Conservation (phyloP, 1,140 invertebrate genomes). For the Elymnias hypermnestra region DNA sequence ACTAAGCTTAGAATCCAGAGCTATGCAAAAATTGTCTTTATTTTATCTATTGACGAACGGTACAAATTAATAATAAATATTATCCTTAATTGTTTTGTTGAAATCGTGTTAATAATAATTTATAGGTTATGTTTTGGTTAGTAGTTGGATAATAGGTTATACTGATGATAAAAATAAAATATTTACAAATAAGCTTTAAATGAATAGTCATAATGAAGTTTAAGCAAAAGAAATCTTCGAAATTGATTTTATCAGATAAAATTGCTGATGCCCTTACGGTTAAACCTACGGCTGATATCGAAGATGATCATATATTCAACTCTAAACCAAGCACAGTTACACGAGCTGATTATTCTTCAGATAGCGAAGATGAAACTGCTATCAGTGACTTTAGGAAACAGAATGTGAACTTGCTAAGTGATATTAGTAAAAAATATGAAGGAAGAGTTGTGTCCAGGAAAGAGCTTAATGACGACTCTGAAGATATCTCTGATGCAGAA, state of each 20-base stretch:
- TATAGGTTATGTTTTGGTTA: no score
- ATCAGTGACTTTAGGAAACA: slow-evolving; percentile 79
- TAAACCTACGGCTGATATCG: slow-evolving; percentile 73
- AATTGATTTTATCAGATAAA: slow-evolving; percentile 75
- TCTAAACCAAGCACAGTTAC: slow-evolving; percentile 73
- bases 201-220: slow-evolving; percentile 14
- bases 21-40: no score
- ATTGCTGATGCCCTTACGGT: slow-evolving; percentile 77
- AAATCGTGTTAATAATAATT: no score
- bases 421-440: slow-evolving; percentile 83
- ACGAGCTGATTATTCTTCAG: slow-evolving; percentile 67
- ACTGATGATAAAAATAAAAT: neutral
- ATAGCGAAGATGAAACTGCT: slow-evolving; percentile 77
- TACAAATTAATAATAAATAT: no score
- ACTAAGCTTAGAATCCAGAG: no score
- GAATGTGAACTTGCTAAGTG: slow-evolving; percentile 81
- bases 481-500: neutral
- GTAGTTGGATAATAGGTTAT: no score
- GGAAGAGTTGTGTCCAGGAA: slow-evolving; percentile 72
- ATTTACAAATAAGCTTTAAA: neutral
- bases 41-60: no score
- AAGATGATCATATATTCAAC: slow-evolving; percentile 74
- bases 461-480: neutral
- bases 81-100: no score
- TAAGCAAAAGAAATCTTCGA: slow-evolving; percentile 48